A percentile compares a stretch with the other conserved stretches of the same genome.
phyloP scores from a whole-genome alignment of 2,113 vertebrate species.

The Tachysurus fulvidraco region DNA sequence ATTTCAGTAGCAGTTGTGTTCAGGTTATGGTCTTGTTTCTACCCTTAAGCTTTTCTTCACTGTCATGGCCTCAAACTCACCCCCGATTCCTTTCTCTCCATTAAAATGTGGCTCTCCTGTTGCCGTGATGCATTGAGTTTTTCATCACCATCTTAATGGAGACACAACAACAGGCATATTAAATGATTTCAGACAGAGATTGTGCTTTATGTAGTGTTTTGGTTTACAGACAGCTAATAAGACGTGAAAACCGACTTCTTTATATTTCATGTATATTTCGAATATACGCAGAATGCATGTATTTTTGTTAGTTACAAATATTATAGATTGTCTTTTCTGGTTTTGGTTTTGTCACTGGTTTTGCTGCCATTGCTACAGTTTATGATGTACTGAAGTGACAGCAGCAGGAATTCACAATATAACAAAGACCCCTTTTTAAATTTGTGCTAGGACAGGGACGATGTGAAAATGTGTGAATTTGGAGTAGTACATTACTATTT shows the following conservation, averaged over 20 bases:
- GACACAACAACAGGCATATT: constrained; percentile 8
- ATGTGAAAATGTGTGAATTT: background rate
- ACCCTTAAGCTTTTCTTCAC: background rate
- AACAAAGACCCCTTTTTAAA: background rate
- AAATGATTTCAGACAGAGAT: constrained; percentile 2
- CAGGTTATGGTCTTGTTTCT: background rate
- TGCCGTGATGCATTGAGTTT: background rate
- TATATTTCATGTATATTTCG: background rate
- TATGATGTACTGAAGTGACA: background rate
- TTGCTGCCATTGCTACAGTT: background rate
- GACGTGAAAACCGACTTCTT: background rate
- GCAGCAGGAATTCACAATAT: background rate
- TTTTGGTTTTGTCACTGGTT: too few species aligned
- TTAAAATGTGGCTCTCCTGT: background rate
- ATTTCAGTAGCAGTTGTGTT: background rate
- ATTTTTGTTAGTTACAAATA: background rate
- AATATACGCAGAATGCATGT: background rate
- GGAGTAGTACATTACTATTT: background rate
- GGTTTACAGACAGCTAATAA: background rate
- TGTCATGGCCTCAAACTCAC: background rate
- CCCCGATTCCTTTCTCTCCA: background rate
- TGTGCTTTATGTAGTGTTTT: background rate
- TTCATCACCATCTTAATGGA: constrained; percentile 18
- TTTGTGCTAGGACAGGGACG: background rate
- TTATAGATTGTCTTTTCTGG: background rate